phyloP scores from a whole-genome alignment of 2,888 invertebrate genomes.

The Hofmannophila pseudospretella region DNA sequence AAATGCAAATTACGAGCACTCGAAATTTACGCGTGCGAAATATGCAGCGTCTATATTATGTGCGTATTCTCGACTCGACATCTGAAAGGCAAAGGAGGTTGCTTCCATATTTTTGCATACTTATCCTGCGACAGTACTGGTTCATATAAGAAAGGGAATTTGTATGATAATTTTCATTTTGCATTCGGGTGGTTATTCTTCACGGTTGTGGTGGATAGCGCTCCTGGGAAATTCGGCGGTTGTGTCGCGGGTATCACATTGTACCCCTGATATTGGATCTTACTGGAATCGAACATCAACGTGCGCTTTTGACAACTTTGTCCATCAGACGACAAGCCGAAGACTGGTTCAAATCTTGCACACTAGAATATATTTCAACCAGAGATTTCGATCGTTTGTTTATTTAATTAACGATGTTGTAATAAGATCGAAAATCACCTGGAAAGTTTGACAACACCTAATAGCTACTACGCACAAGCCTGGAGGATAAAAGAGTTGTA shows the following conservation, averaged over 20 bases:
- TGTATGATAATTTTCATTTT: conserved; percentile 78
- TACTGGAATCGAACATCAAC: no score
- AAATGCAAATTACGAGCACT: conserved; percentile 47
- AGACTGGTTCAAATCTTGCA: no score
- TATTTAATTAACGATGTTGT: no score
- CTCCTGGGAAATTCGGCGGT: conserved; percentile 69
- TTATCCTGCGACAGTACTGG: conserved; percentile 57
- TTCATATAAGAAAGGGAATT: conserved; percentile 71
- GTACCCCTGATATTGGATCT: no score
- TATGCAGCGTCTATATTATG: conserved; percentile 35
- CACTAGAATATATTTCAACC: no score
- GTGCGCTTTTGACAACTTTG: no score
- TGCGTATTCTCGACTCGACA: conserved; percentile 46
- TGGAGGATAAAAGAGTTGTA: no score
- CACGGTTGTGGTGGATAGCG: conserved; percentile 65
- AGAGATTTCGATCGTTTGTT: no score
- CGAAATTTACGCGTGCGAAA: conserved; percentile 46
- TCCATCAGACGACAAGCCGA: no score
- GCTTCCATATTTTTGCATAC: conserved; percentile 72
- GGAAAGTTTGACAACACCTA: no score
- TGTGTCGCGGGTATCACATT: conserved; percentile 46
- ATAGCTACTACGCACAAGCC: no score
- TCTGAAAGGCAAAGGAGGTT: conserved; percentile 53
- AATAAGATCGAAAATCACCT: no score
- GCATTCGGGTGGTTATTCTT: conserved; percentile 72